Evolutionary conservation across 1,140 invertebrate genomes (phyloP), one percentile per base, ranked within the genome.

Genomic region (Drosophila lacertosa): DNA sequence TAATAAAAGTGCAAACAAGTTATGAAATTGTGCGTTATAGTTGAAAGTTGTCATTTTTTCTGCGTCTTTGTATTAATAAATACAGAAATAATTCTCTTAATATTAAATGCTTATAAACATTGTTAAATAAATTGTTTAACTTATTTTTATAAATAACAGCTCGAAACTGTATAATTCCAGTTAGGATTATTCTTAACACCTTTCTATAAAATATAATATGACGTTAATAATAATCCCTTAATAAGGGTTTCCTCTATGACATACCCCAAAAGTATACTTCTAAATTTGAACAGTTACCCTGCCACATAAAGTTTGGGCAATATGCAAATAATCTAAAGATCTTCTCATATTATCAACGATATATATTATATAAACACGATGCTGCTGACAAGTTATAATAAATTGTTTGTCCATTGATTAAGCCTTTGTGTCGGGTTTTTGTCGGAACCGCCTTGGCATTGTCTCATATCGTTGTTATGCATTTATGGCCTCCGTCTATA

Each of bases 401-500:
- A 39, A 39, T 39, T 54, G 22, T 22, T 39, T 20, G 20, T 3
- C 35, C 51, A 54, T 40, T 54, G 51, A 40, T 40, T 39, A 37
- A 7, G 50, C 11, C 22, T 26, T 26, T 54, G 35, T 26, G 9
- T 20, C 4, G 50, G n/a, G n/a, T n/a, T n/a, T 37, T 53, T 24
- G 16, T 53, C 13, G 33, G 20, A 39, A 39, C n/a, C 33, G 50
- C 18, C 35, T 24, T 3, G 35, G 20, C 33, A 39, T 13, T 24
- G 53, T 40, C 22, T 55, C 22, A 40, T 57, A 57, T 57, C 39
- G 37, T 26, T 42, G n/a, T 54, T 54, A 57, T 57, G 39, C 54
- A 42, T 57, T 57, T 57, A 77, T 73, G 62, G 77, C 51, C 50
- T 62, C 58, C 42, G 44, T 73, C 78, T 81, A 77, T 82, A 82